phyloP scores from a whole-genome alignment of 2,797 vertebrate species.

The Danio tinwini region DNA sequence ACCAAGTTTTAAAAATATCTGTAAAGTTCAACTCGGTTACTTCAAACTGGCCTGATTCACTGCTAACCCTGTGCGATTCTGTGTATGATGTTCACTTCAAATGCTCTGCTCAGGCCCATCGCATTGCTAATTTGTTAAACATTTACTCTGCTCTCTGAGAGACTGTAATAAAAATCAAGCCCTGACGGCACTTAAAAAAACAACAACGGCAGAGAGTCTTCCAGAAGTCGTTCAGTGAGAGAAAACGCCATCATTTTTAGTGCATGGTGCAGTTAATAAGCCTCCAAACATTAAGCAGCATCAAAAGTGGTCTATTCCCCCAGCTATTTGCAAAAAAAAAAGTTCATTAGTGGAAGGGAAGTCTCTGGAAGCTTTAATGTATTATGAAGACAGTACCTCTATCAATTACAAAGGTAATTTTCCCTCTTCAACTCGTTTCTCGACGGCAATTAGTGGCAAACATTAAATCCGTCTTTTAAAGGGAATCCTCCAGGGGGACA shows the following conservation, averaged over 20 bases:
- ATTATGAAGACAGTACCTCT: conserved; percentile 32
- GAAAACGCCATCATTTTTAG: neutral
- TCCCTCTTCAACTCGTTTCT: conserved; percentile 44
- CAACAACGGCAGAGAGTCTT: neutral
- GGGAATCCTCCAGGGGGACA: conserved; percentile 47
- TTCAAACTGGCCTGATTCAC: conserved; percentile 20
- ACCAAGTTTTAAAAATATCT: conserved; percentile 35
- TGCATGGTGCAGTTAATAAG: conserved; percentile 28
- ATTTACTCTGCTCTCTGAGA: neutral
- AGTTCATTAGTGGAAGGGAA: conserved; percentile 34
- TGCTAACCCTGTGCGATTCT: neutral
- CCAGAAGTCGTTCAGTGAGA: neutral
- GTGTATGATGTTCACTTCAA: conserved; percentile 27
- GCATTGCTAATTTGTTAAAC: neutral
- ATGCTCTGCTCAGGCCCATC: neutral
- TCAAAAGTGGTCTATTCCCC: conserved; percentile 35
- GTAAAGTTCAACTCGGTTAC: conserved; percentile 6
- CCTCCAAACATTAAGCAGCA: conserved; percentile 19
- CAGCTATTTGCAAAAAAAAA: conserved; percentile 31
- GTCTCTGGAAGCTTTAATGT: conserved; percentile 28
- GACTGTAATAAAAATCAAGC: neutral
- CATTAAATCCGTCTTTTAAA: conserved; percentile 49
- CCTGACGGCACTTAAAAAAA: conserved; percentile 2
- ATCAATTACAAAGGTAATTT: conserved; percentile 57
- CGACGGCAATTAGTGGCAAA: conserved; percentile 53